Conservation (phyloP, 2,113 vertebrate genomes). For the Colinus virginianus region DNA sequence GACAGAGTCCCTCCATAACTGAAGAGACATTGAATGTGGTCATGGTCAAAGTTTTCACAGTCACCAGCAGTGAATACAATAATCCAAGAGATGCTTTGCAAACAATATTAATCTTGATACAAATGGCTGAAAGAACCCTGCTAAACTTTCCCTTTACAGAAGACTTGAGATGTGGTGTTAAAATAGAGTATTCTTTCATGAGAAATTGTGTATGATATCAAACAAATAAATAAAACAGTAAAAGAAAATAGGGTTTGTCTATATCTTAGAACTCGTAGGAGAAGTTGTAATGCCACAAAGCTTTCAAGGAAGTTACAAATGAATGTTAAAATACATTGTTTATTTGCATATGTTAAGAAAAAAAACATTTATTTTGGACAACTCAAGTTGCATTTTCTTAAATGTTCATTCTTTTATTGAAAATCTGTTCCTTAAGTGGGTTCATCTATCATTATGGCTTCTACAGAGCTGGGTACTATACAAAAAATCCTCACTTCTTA, state of each 20-base stretch:
- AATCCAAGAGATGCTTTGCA: neutral
- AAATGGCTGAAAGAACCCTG: neutral
- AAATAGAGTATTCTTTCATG: neutral
- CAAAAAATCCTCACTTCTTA: neutral
- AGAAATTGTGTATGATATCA: neutral
- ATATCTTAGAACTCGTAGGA: neutral
- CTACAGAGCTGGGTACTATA: neutral
- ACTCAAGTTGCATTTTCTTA: neutral
- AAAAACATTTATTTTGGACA: neutral
- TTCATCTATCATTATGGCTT: neutral
- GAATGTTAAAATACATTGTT: neutral
- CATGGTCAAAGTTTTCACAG: neutral
- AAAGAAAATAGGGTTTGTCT: neutral
- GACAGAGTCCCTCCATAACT: neutral
- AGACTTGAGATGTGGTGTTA: neutral
- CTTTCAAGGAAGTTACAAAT: neutral
- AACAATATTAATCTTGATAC: constrained; percentile 5
- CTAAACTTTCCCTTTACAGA: neutral
- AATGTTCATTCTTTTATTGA: neutral
- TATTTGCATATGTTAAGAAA: neutral
- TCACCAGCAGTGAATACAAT: neutral
- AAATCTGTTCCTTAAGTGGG: neutral
- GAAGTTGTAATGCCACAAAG: neutral
- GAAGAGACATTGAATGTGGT: neutral
- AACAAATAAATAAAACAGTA: neutral